Evolutionary conservation across 2,888 invertebrate genomes (phyloP), one percentile per base, ranked within the genome.

Genomic region (Atrina japonica): DNA sequence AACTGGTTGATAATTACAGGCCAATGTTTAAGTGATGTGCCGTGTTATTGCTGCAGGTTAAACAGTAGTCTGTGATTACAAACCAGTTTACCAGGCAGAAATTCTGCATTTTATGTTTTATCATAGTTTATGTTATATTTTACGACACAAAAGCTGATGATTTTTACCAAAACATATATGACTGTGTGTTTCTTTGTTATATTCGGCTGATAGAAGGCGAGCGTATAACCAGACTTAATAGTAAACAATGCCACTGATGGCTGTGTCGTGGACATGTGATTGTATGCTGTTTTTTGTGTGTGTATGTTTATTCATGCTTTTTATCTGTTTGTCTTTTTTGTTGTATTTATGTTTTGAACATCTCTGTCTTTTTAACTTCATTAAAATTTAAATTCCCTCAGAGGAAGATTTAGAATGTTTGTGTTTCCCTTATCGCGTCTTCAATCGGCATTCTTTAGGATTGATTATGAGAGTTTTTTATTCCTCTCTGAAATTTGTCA

Each of bases 381-480:
- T 52, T 52, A 21, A 52, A 52, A 52, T 52, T 52, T 25, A 52
- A 52, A 52, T 50, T 55, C 21, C 16, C 40, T 41, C 65, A 14
- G 29, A 27, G 52, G 65, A 50, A 35, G 11, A 35, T 35, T 5
- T 35, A 53, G 45, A 27, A 55, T 53, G 45, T 66, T 66, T 66
- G 56, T 56, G 43, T 45, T 66, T 58, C 49, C 47, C 58, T 64
- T 69, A 64, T 64, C 64, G n/a, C 35, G 11, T 23, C 23, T 58
- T 49, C 58, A 49, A 69, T 69, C 69, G 58, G 18, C 35, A 49
- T 68, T 69, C 29, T 35, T 68, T 41, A 58, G 56, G 69, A 64
- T 63, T 64, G 64, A 69, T 69, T 56, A 69, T 64, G 47, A 41
- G 30, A 41, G 25, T 64, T 23, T 64, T 50, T 43, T 52, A 53